Evolutionary conservation across 2,113 vertebrate genomes (phyloP).

Genomic region (Dipodomys spectabilis): DNA sequence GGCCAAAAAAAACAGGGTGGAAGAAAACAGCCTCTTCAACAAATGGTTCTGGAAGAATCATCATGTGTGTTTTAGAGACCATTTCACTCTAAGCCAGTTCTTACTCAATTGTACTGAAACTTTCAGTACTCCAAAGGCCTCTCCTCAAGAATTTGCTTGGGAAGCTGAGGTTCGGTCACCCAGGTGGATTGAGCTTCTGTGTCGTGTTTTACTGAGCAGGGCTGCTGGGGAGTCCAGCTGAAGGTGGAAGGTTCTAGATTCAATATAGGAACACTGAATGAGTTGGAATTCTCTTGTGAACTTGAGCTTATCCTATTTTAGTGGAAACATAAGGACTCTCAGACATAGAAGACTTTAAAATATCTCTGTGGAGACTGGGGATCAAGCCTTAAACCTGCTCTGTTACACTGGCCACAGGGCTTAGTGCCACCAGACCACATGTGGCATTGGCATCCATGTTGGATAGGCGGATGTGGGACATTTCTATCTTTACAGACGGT

Average conservation of each 20-base stretch:
- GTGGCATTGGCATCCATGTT: rapidly evolving
- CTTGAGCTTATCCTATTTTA: neutral
- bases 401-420: neutral
- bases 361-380: neutral
- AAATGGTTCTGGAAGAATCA: too few species aligned
- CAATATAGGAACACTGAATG: neutral
- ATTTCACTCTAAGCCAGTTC: neutral
- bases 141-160: neutral
- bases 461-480: neutral
- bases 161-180: too few species aligned
- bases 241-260: neutral
- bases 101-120: neutral
- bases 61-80: neutral
- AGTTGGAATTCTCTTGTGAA: neutral
- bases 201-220: neutral
- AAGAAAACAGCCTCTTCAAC: too few species aligned
- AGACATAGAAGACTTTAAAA: neutral
- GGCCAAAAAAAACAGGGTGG: too few species aligned
- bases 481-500: neutral
- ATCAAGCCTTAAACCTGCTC: neutral
- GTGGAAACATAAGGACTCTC: neutral
- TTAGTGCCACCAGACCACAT: neutral
- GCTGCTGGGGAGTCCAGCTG: rapidly evolving
- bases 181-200: neutral
- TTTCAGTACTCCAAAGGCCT: too few species aligned